phyloP scores from a whole-genome alignment of 2,797 vertebrate species.

The Anisognathus igniventris region DNA sequence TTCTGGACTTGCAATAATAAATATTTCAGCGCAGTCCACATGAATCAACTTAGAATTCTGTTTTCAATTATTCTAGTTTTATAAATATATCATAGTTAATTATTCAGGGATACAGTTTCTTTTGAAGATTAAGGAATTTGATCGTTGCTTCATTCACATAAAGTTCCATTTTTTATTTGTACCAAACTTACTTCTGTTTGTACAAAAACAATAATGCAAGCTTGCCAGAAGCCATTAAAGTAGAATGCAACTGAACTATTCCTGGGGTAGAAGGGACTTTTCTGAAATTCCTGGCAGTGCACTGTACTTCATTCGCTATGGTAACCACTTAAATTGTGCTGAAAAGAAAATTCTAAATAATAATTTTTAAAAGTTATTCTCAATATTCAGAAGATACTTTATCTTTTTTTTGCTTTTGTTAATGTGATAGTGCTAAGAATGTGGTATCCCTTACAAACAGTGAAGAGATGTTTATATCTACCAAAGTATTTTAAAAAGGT shows the following conservation, averaged over 20 bases:
- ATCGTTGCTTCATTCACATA: conserved; percentile 75
- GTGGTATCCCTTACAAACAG: neutral
- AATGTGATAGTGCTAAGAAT: neutral
- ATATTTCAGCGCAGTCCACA: conserved; percentile 84
- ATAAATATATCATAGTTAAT: conserved; percentile 90
- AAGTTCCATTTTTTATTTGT: conserved; percentile 77
- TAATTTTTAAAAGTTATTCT: neutral
- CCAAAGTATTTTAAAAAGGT: neutral
- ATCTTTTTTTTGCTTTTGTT: neutral
- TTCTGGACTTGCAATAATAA: conserved; percentile 90
- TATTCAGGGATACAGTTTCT: conserved; percentile 87
- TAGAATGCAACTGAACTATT: conserved; percentile 64
- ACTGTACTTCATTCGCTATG: neutral
- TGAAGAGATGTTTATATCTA: neutral
- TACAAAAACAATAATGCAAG: conserved; percentile 72
- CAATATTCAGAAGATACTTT: neutral
- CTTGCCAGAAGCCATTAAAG: conserved; percentile 74
- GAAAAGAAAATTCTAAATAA: neutral
- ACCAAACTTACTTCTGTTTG: conserved; percentile 76
- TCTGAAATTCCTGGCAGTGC: conserved; percentile 26
- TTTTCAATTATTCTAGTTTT: conserved; percentile 94
- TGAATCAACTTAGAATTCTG: conserved; percentile 89
- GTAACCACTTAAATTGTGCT: neutral
- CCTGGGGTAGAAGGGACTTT: conserved; percentile 39
- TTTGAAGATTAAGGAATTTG: conserved; percentile 80